These are phyloP conservation scores for Selene dorsalis DNA, from an alignment of 2,797 vertebrate genomes.

Conservation along the genomic window DNA sequence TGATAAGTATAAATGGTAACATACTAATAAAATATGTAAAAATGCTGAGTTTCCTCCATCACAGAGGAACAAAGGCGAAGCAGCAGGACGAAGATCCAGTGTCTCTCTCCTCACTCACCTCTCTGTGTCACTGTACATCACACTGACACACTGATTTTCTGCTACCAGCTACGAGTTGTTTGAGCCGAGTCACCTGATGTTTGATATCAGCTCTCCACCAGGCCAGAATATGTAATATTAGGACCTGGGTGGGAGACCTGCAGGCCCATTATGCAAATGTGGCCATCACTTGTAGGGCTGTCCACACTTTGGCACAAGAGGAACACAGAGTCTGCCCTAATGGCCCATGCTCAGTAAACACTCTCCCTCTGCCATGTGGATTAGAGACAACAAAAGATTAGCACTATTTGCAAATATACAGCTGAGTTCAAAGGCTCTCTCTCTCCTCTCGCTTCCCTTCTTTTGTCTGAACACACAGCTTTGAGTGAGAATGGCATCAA, in stretches of 20 bases:
- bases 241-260: slow-evolving; percentile 18
- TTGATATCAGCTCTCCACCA: background rate
- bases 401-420: slow-evolving; percentile 85
- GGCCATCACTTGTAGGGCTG: slow-evolving; percentile 70
- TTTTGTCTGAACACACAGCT: slow-evolving; percentile 65
- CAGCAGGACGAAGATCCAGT: background rate
- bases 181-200: background rate
- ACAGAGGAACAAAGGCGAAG: background rate
- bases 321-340: slow-evolving; percentile 72
- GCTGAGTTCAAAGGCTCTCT: slow-evolving; percentile 82
- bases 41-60: background rate
- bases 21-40: too few species aligned
- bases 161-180: too few species aligned
- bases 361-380: slow-evolving; percentile 79
- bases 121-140: too few species aligned
- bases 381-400: slow-evolving; percentile 86
- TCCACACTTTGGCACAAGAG: slow-evolving; percentile 76
- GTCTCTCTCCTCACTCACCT: too few species aligned
- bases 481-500: slow-evolving; percentile 41
- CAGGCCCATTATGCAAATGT: slow-evolving; percentile 74
- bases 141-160: too few species aligned
- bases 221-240: slow-evolving; percentile 53
- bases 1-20: too few species aligned
- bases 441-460: slow-evolving; percentile 75
- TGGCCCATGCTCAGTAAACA: slow-evolving; percentile 79